Evolutionary conservation across 2,888 invertebrate species (phyloP).

Genomic region (Pilophorus perplexus): DNA sequence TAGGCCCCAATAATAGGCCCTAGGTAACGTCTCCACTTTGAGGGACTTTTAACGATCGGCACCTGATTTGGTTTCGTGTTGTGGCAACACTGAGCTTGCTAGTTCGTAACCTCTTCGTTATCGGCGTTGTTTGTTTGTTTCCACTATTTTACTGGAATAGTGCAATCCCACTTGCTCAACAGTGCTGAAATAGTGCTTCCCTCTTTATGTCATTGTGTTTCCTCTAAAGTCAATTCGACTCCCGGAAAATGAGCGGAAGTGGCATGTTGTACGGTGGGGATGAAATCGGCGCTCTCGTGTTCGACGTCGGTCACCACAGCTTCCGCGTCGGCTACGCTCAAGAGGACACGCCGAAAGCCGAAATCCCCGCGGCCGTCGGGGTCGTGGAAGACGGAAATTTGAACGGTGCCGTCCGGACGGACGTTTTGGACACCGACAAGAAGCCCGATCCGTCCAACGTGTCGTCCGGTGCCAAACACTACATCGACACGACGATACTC

Average conservation of each 20-base stretch:
- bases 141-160: no score
- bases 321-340: slow-evolving; percentile 91
- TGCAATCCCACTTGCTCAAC: no score
- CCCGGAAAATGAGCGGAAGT: slow-evolving; percentile 55
- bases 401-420: slow-evolving; percentile 62
- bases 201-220: no score
- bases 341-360: slow-evolving; percentile 93
- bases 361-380: slow-evolving; percentile 91
- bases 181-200: no score
- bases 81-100: no score
- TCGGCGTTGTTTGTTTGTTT: no score
- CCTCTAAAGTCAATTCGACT: no score
- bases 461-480: slow-evolving; percentile 65
- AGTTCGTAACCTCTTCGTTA: no score
- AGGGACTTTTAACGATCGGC: no score
- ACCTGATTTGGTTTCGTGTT: no score
- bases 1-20: no score
- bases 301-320: slow-evolving; percentile 92
- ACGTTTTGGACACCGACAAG: slow-evolving; percentile 66
- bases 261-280: slow-evolving; percentile 87
- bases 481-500: slow-evolving; percentile 89
- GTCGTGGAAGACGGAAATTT: slow-evolving; percentile 66
- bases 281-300: slow-evolving; percentile 97
- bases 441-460: slow-evolving; percentile 66
- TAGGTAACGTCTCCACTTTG: no score